phyloP scores from a whole-genome alignment of 2,797 vertebrate species.

The Limosa lapponica region DNA sequence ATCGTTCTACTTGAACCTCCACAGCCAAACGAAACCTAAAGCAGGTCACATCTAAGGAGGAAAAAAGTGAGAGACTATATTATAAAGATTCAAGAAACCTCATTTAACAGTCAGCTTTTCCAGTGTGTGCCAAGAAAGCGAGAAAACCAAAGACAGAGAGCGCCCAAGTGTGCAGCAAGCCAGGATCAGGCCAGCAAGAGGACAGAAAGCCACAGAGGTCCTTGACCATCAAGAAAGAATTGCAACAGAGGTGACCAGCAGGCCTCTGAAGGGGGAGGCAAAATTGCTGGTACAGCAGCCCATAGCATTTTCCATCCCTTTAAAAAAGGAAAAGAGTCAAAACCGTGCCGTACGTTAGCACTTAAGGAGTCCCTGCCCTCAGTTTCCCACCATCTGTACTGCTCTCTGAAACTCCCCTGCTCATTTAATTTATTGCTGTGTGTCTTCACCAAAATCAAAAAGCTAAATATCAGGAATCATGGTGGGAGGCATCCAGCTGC shows the following conservation, averaged over 20 bases:
- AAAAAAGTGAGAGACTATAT: neutral
- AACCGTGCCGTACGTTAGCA: constrained; percentile 30
- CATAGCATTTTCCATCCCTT: neutral
- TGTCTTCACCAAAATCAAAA: neutral
- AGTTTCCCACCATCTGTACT: constrained; percentile 54
- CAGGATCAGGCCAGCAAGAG: neutral
- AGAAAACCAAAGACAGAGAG: neutral
- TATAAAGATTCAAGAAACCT: neutral
- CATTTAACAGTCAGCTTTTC: neutral
- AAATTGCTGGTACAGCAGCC: neutral
- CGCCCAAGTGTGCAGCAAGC: rapidly evolving
- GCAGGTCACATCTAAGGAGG: neutral
- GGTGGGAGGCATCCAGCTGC: constrained; percentile 60
- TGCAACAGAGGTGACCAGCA: neutral
- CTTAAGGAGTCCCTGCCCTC: constrained; percentile 1
- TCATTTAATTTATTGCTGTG: constrained; percentile 21
- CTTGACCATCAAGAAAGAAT: neutral
- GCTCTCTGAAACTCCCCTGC: neutral
- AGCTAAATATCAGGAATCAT: constrained; percentile 19
- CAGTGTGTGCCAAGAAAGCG: neutral
- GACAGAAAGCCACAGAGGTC: neutral
- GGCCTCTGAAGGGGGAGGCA: neutral
- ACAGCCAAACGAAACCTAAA: constrained; percentile 3
- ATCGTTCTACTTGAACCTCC: neutral
- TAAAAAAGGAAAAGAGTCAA: neutral